Base-by-base conservation (phyloP, 2,113 vertebrate species). In the Labeo catla region DNA sequence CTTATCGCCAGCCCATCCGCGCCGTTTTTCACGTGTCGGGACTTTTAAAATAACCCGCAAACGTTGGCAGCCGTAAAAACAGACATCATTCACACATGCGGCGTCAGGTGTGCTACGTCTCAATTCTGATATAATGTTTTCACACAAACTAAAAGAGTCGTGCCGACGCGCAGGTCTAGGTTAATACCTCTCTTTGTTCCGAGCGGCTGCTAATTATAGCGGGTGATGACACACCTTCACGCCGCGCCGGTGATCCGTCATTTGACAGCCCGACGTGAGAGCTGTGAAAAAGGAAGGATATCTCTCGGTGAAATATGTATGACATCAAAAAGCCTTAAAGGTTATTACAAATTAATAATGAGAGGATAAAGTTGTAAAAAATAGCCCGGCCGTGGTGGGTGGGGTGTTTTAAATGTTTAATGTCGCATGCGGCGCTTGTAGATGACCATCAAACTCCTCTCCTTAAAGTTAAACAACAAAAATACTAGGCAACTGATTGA, bases 271-370 rank as follows among this genome's bases (percentile, higher is more conserved):
- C 91, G 89, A 81, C 86, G 84, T 88, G 88, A 91, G 84, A 79
- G 66, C 90, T 90, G 77, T 76, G 82, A 87, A 86, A 88, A 85
- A 66, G 87, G 93, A 93, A 94, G 93, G 93, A 95, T 95, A 95
- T 93, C 93, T 92, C 92, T 93, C 91, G 21, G 92, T 96, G 94
- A 96, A 95, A 94, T 94, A 96, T 95, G 93, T 92, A 96, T 95
- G 94, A 96, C 91, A 94, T 94, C 93, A 92, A 95, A 95, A 95
- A 94, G 93, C 94, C 94, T 95, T 95, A 95, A 95, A 95, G 94
- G 94, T 95, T 94, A 95, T 95, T 94, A 94, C 93, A 94, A 94
- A 96, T 96, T 95, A 95, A 96, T 95, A 94, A 94, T 94, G 95
- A 94, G 90, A 91, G 87, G 91, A 92, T 86, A 90, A 91, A 93